phyloP scores from a whole-genome alignment of 2,113 vertebrate species.

The Puffinus mauretanicus region DNA sequence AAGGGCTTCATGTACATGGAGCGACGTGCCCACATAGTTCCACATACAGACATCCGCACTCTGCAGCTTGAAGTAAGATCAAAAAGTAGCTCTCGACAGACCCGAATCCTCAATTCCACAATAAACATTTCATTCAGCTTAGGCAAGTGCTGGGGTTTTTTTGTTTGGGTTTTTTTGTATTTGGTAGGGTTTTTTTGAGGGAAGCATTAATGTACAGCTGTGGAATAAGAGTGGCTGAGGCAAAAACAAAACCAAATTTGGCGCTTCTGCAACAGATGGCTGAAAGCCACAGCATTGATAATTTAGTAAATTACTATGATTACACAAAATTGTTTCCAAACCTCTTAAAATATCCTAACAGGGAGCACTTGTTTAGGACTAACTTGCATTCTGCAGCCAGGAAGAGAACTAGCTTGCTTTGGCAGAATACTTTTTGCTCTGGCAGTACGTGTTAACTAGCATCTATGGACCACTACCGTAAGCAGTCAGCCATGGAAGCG shows the following conservation, averaged over 20 bases:
- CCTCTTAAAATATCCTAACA: background rate
- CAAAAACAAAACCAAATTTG: background rate
- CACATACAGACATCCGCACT: accelerated
- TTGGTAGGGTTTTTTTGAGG: background rate
- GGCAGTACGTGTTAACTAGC: background rate
- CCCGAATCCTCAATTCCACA: background rate
- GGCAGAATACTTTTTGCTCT: background rate
- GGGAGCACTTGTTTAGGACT: background rate
- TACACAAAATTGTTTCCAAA: background rate
- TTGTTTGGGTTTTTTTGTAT: background rate
- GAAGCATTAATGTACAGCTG: background rate
- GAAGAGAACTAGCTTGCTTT: background rate
- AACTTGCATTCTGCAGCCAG: background rate
- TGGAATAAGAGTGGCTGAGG: background rate
- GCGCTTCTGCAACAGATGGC: background rate
- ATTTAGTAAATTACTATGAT: background rate
- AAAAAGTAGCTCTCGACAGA: background rate
- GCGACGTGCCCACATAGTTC: accelerated
- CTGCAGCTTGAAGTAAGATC: background rate
- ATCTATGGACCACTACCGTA: accelerated
- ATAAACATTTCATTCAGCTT: background rate
- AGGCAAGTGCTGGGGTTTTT: background rate
- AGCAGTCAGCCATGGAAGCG: accelerated
- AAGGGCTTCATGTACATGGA: background rate
- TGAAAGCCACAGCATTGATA: background rate